Conservation (phyloP, 2,797 vertebrate species). For the Sebastes minor region DNA sequence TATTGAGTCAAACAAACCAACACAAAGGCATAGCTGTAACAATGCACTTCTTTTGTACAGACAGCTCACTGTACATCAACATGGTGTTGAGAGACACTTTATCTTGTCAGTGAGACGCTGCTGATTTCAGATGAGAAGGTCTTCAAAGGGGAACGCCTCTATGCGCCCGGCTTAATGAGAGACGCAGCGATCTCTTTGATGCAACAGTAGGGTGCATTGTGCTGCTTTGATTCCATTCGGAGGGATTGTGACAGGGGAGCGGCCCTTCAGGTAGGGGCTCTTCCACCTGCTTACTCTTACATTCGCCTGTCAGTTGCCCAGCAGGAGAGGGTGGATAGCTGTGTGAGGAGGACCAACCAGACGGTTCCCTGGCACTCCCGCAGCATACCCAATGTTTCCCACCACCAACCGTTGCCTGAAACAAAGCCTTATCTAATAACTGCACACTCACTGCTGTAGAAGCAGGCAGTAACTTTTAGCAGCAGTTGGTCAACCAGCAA, state of each 20-base stretch:
- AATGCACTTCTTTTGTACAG: conserved; percentile 9
- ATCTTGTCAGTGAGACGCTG: conserved; percentile 55
- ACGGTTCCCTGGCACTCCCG: conserved; percentile 20
- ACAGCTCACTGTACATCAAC: conserved; percentile 2
- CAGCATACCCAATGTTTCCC: conserved; percentile 49
- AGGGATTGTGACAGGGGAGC: conserved; percentile 62
- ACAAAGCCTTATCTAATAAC: conserved; percentile 24
- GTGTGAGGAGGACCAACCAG: conserved; percentile 49
- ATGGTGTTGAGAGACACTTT: conserved; percentile 34
- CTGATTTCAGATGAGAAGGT: conserved; percentile 67
- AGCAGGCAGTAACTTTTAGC: conserved; percentile 5
- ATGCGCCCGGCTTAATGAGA: conserved; percentile 71
- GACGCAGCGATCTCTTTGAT: conserved; percentile 72
- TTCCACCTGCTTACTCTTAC: conserved; percentile 59
- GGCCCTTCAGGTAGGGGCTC: conserved; percentile 68
- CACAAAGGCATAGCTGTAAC: background rate
- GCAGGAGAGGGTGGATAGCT: conserved; percentile 44
- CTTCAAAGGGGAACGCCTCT: conserved; percentile 71
- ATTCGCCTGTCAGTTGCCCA: conserved; percentile 69
- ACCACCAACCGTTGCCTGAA: background rate
- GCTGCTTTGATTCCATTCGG: conserved; percentile 79
- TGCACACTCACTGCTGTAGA: background rate
- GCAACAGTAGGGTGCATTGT: conserved; percentile 72
- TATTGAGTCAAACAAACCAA: conserved; percentile 1
- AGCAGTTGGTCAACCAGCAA: conserved; percentile 4